These are phyloP conservation scores for Atherinosoma microstoma DNA, from an alignment of 2,797 vertebrate genomes.

Conservation along the genomic window DNA sequence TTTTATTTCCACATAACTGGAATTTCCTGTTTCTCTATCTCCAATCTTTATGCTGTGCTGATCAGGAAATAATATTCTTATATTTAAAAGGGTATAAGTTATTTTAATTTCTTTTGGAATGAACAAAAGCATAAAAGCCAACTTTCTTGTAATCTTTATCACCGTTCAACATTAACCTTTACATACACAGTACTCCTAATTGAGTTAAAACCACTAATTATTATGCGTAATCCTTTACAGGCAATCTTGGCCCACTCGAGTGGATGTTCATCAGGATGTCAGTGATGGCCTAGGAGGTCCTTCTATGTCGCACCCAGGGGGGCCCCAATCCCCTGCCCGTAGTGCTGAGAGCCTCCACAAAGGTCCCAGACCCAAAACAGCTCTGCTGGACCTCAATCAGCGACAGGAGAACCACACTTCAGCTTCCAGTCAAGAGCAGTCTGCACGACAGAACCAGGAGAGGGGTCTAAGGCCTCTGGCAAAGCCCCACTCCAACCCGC, in stretches of 20 bases:
- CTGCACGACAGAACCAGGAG: conserved; percentile 60
- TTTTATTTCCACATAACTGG: not conserved
- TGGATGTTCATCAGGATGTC: conserved; percentile 95
- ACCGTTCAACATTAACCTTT: not conserved
- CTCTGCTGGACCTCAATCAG: conserved; percentile 86
- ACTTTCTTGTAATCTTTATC: not conserved
- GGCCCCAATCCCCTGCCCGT: conserved; percentile 92
- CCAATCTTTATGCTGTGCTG: not conserved
- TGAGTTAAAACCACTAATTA: not conserved
- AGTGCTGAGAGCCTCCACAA: conserved; percentile 92
- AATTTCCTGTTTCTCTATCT: not conserved
- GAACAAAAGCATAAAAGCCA: not conserved
- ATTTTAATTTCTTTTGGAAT: not conserved
- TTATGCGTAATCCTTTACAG: conserved; percentile 73
- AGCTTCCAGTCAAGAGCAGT: conserved; percentile 41
- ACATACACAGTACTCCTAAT: not conserved
- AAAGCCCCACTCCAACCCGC: conserved; percentile 74
- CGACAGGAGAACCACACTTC: conserved; percentile 67
- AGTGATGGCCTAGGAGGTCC: conserved; percentile 93
- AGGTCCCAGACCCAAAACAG: conserved; percentile 90
- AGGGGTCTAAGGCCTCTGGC: conserved; percentile 63
- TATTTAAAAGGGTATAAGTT: too few relatives aligned
- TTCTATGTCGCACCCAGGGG: conserved; percentile 89
- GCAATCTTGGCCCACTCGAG: conserved; percentile 98
- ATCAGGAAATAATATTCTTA: too few relatives aligned